phyloP scores from a whole-genome alignment of 1,140 invertebrate genomes.

The Pomacea maculata region DNA sequence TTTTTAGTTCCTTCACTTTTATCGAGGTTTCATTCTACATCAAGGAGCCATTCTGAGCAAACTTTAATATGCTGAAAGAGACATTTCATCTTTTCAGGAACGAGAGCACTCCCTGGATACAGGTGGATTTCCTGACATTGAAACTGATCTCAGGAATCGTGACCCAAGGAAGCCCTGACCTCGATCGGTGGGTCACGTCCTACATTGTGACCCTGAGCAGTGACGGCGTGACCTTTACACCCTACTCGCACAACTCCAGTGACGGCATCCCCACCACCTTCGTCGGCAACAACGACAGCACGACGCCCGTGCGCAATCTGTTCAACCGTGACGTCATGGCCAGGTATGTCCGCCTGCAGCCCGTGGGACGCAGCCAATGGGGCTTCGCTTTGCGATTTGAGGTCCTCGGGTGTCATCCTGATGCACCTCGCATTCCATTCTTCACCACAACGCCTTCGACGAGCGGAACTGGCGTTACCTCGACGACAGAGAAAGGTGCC shows the following conservation, averaged over 20 bases:
- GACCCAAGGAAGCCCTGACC: constrained; percentile 69
- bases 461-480: too few species aligned
- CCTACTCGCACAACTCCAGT: constrained; percentile 26
- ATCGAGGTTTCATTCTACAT: too few species aligned
- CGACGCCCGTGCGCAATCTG: constrained; percentile 36
- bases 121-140: constrained; percentile 74
- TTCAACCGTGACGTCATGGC: constrained; percentile 48
- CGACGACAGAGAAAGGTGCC: too few species aligned
- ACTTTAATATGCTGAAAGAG: too few species aligned
- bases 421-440: background rate
- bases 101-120: constrained; percentile 47
- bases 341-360: constrained; percentile 43
- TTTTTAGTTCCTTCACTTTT: too few species aligned
- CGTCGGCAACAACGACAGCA: constrained; percentile 40
- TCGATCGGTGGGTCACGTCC: constrained; percentile 74
- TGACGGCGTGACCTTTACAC: constrained; percentile 39
- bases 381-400: constrained; percentile 40
- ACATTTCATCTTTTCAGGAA: background rate
- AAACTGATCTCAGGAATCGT: constrained; percentile 78
- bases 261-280: constrained; percentile 33
- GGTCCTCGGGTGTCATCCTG: constrained; percentile 44
- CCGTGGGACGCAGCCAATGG: constrained; percentile 3
- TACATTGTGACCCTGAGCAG: constrained; percentile 71
- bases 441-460: too few species aligned
- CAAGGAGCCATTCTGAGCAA: too few species aligned